Percentiles rank a stretch among this genome's conserved stretches.
Conservation (phyloP, 2,113 vertebrate species). For the Gymnocephalus cernua region DNA sequence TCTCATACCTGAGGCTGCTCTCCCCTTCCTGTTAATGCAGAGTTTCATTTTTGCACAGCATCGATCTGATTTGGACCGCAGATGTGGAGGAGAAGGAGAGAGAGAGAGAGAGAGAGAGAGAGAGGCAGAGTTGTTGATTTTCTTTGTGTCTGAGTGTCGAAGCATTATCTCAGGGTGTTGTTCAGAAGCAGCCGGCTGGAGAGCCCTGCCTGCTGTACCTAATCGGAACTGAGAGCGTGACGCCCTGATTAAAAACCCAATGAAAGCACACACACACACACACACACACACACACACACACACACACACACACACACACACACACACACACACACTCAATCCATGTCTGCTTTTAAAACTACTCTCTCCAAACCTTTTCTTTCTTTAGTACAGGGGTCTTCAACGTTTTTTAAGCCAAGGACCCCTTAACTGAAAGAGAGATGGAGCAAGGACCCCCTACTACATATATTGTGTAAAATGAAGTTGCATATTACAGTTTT, state of each 20-base stretch:
- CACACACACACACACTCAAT: neutral
- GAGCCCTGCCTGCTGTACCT: slow-evolving; percentile 70
- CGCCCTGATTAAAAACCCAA: slow-evolving; percentile 76
- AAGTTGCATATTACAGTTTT: no score
- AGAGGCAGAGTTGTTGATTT: slow-evolving; percentile 52
- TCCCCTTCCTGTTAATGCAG: slow-evolving; percentile 48
- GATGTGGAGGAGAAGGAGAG: slow-evolving; percentile 22
- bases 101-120: neutral
- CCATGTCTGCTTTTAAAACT: slow-evolving; percentile 6
- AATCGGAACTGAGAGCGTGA: slow-evolving; percentile 71
- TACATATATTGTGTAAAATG: no score
- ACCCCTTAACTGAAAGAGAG: no score
- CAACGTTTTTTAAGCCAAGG: no score
- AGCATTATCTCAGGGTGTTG: slow-evolving; percentile 65
- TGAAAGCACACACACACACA: slow-evolving; percentile 48
- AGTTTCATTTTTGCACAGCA: slow-evolving; percentile 71
- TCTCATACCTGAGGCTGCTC: slow-evolving; percentile 59
- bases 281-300: slow-evolving; percentile 22
- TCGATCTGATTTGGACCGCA: slow-evolving; percentile 58
- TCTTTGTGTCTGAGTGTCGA: slow-evolving; percentile 59
- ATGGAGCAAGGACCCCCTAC: no score
- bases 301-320: neutral
- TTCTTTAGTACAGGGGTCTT: no score
- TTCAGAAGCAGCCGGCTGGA: slow-evolving; percentile 69
- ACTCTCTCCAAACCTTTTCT: slow-evolving; percentile 26